Evolutionary conservation across 2,888 invertebrate genomes (phyloP), one percentile per base, ranked within the genome.

Genomic region (Cacoxenus indagator): DNA sequence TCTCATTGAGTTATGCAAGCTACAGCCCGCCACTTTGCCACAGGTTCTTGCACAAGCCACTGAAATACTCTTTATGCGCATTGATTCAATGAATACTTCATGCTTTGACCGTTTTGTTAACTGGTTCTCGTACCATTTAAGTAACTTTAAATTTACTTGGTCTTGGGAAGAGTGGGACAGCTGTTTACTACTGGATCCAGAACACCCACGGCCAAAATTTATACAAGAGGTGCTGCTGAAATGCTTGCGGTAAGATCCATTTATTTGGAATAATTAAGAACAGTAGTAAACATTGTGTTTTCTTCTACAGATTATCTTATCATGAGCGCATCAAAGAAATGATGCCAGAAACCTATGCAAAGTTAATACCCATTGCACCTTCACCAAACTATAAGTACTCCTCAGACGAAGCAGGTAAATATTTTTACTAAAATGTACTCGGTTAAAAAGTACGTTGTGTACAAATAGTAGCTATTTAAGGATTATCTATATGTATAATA

Each of bases 91-190:
- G 99, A 98, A 98, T 87, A 94, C 96, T 0, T 93, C 96, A 1
- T 97, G 98, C 86, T 96, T 99, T 88, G 99, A 99, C 89, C 93
- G 98, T 81, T 97, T 99, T 87, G 95, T 95, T 26, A 94, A 93
- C 87, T 99, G 99, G 99, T 99, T 99, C 88, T 93, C 96, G 0
- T 99, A 99, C 87, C 99, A 99, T 89, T 90, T 99, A 88, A 98
- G 98, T 87, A 99, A 99, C 90, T 99, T 99, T 88, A 98, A 99
- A 88, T 99, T 97, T 87, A 93, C 97, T 66, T 99, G 99, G 99
- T 96, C 96, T 1, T 99, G 99, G 99, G 96, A 96, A 76, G 97
- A 97, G 84, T 97, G 97, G 97, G 94, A 95, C 84, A 92, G 93
- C 14, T 95, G 95, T 81, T 89, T 96, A n/a, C 91, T 93, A 74